A percentile compares a stretch with the other conserved stretches of the same genome.
phyloP scores from a whole-genome alignment of 1,140 invertebrate species.

The Vollenhovia emeryi region DNA sequence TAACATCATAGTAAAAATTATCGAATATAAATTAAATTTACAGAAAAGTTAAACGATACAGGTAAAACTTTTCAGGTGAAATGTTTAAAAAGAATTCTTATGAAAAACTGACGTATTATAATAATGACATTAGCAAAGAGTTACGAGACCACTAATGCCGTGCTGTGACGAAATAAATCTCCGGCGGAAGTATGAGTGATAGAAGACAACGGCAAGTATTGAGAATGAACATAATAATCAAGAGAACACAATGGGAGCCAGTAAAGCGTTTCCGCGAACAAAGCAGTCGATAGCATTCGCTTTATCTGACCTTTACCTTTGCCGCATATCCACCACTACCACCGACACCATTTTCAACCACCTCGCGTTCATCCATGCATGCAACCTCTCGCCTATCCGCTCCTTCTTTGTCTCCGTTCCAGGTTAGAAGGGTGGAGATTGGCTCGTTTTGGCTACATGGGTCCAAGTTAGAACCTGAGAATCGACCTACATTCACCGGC shows the following conservation, averaged over 20 bases:
- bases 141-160: neutral
- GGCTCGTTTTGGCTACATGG: constrained; percentile 53
- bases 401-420: constrained; percentile 37
- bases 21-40: neutral
- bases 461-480: constrained; percentile 72
- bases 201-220: constrained; percentile 6
- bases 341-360: constrained; percentile 10
- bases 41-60: neutral
- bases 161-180: neutral
- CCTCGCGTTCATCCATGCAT: constrained; percentile 5
- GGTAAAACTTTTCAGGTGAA: neutral
- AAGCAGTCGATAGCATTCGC: constrained; percentile 69
- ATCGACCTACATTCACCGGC: constrained; percentile 72
- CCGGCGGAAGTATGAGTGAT: neutral
- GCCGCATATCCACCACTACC: constrained; percentile 65
- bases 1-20: neutral
- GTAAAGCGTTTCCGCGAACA: constrained; percentile 65
- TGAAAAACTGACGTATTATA: neutral
- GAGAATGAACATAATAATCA: constrained; percentile 53
- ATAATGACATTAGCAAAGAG: neutral
- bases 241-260: constrained; percentile 45
- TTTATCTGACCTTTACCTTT: constrained; percentile 78
- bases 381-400: neutral
- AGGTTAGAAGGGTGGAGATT: constrained; percentile 35
- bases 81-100: neutral